Evolutionary conservation across 2,113 vertebrate species (phyloP).

Genomic region (Gavialis gangeticus): DNA sequence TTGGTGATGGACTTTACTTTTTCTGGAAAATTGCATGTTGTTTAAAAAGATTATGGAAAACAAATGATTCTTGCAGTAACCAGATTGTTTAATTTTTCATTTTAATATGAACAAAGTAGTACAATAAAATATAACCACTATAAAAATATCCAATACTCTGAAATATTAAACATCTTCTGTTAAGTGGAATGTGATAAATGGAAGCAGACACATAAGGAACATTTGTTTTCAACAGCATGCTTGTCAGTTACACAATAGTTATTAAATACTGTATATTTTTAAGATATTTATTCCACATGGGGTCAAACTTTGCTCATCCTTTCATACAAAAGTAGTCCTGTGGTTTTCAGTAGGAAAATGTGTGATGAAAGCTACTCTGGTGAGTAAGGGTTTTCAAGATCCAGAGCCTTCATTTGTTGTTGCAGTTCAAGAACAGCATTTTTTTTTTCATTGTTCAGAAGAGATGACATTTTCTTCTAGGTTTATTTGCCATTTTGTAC

Average conservation of each 20-base stretch:
- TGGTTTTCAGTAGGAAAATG: background rate
- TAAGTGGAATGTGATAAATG: background rate
- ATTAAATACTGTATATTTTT: background rate
- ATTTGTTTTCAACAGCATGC: background rate
- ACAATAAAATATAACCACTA: background rate
- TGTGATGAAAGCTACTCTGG: background rate
- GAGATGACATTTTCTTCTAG: slow-evolving; percentile 48
- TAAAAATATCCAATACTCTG: background rate
- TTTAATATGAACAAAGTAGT: background rate
- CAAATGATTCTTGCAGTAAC: background rate
- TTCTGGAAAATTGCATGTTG: background rate
- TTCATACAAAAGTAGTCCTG: background rate
- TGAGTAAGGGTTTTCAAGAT: slow-evolving; percentile 40
- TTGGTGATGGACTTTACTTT: background rate
- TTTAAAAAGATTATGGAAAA: background rate
- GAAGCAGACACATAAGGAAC: background rate
- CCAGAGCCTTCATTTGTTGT: background rate
- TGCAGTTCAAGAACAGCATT: slow-evolving; percentile 20
- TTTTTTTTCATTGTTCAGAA: slow-evolving; percentile 61
- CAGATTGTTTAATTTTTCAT: background rate
- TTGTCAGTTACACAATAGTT: background rate
- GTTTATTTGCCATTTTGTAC: slow-evolving; percentile 52
- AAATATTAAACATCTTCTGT: background rate
- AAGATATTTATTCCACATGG: background rate
- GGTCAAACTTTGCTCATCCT: background rate